A percentile compares a stretch with the other conserved stretches of the same genome.
These are phyloP conservation scores for Heterohyrax brucei DNA, from an alignment of 2,797 vertebrate genomes.

Conservation along the genomic window DNA sequence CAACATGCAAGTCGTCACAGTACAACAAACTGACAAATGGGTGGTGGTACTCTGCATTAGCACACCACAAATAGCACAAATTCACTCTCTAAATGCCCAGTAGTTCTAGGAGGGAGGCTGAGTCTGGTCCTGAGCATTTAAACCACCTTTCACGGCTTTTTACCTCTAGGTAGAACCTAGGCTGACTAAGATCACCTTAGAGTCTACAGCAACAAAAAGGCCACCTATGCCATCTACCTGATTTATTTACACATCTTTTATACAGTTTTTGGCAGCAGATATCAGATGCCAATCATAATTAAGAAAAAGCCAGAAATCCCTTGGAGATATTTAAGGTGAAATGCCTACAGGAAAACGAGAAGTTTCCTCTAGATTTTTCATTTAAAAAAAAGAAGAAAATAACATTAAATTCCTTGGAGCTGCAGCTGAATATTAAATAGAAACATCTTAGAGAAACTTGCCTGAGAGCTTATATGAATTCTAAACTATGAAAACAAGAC, in stretches of 20 bases:
- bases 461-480: conserved; percentile 82
- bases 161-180: conserved; percentile 5
- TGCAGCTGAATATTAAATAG: conserved; percentile 83
- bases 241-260: conserved; percentile 65
- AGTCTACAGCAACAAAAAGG: conserved; percentile 21
- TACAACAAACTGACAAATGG: neutral
- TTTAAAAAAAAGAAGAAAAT: conserved; percentile 78
- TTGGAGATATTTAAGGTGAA: conserved; percentile 74
- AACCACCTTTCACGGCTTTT: conserved; percentile 38
- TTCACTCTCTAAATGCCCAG: neutral
- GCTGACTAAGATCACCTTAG: conserved; percentile 24
- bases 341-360: conserved; percentile 73
- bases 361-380: conserved; percentile 66
- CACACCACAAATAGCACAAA: conserved; percentile 19
- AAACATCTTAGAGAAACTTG: conserved; percentile 84
- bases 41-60: neutral
- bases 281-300: conserved; percentile 64
- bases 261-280: conserved; percentile 27
- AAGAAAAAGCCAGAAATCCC: conserved; percentile 61
- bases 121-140: conserved; percentile 14
- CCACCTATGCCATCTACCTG: neutral
- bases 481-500: conserved; percentile 83
- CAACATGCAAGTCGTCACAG: neutral
- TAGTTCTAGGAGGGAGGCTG: conserved; percentile 3
- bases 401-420: conserved; percentile 76